Base-by-base conservation (phyloP, 2,113 vertebrate genomes). In the Trochalopteron elliotii region DNA sequence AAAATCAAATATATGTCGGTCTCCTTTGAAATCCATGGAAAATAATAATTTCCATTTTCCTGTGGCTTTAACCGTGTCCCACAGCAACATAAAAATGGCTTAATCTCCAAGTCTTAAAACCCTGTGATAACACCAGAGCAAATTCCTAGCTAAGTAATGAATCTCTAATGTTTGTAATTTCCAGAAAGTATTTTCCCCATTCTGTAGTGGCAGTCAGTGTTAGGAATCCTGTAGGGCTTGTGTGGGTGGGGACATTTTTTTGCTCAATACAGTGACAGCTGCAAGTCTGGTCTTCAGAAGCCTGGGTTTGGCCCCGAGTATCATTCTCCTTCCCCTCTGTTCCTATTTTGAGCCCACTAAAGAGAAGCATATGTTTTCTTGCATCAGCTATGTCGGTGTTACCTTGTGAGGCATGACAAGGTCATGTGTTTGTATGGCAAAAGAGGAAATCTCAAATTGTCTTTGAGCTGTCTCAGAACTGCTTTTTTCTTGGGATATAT, bases 361-460 rank as follows among this genome's bases (percentile, higher is more conserved):
- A 96, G 59, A 71, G 80, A 68, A 97, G 68, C 94, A 83, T 93
- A 92, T 96, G 95, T 95, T 96, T 95, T 90, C 75, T 90, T 89
- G 76, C 74, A 89, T 94, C 97, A 68, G 79, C 85, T 95, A 52
- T 14, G 1, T 89, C 78, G 68, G 67, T 95, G 92, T 95, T 96
- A 90, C 82, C 76, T 90, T 97, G 91, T 78, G 94, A 94, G 86
- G 49, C 59, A 49, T 89, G 94, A 88, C 97, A 97, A 83, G 95
- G 93, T 71, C 61, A 23, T 86, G 53, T 86, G 65, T 92, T 90
- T 94, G 74, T 65, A 35, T 83, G 95, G 84, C 74, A 77, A 75
- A 92, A 69, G 86, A 72, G 72, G 82, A 80, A 57, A 39, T 69
- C 88, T 89, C 71, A 89, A 83, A 70, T 67, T 55, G 57, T 94